Percentiles rank a stretch among this genome's conserved stretches.
These are phyloP conservation scores for Oreortyx pictus DNA, from an alignment of 2,797 vertebrate species.

Conservation along the genomic window DNA sequence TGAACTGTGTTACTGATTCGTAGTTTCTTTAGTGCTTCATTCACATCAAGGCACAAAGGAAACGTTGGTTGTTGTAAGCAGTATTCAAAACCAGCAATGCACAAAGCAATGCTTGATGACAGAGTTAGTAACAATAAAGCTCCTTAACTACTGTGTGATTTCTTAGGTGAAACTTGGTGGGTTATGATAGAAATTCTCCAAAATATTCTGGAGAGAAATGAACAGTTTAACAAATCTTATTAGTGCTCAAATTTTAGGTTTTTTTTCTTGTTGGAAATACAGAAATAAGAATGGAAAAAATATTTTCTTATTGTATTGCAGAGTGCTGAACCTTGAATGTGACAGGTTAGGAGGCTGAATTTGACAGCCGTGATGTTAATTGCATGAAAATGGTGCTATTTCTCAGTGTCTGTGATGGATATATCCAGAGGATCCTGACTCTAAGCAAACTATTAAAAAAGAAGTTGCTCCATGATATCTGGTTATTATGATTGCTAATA, in stretches of 20 bases:
- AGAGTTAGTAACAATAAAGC: neutral
- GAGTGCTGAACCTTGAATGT: neutral
- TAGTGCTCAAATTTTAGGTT: neutral
- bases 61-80: neutral
- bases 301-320: fast-evolving
- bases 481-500: neutral
- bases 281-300: neutral
- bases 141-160: neutral
- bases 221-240: neutral
- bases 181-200: neutral
- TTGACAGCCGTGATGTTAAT: neutral
- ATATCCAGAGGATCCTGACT: neutral
- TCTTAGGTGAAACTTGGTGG: neutral
- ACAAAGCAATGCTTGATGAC: neutral
- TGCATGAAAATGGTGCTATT: fast-evolving
- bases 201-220: neutral
- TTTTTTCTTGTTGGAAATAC: neutral
- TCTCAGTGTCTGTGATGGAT: neutral
- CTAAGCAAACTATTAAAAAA: neutral
- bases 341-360: neutral
- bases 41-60: neutral
- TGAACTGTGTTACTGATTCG: neutral
- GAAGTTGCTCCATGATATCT: neutral
- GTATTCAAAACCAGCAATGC: neutral
- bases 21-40: neutral